Percentiles rank a stretch among this genome's conserved stretches.
phyloP scores from a whole-genome alignment of 2,113 vertebrate genomes.

The Calypte anna region DNA sequence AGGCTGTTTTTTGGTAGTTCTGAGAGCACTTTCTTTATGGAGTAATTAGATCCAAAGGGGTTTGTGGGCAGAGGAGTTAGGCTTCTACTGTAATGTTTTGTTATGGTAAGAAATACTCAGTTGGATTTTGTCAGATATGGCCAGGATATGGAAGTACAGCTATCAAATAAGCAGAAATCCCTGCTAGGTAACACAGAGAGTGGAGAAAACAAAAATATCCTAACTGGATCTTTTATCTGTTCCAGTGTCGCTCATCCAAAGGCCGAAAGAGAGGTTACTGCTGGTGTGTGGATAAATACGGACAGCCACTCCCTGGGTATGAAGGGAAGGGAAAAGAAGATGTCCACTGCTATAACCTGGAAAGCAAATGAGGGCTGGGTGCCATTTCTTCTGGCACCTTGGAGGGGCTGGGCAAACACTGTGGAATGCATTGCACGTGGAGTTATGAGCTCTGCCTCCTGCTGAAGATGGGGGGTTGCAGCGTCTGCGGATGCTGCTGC shows the following conservation, averaged over 20 bases:
- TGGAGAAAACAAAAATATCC: not conserved
- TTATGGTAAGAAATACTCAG: not conserved
- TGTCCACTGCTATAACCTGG: conserved; percentile 83
- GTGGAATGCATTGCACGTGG: not conserved
- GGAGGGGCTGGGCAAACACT: conserved; percentile 8
- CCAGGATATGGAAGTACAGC: not conserved
- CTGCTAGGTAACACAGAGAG: not conserved
- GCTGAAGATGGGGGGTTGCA: not conserved
- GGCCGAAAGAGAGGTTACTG: conserved; percentile 93
- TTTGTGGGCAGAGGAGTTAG: not conserved
- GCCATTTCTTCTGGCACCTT: conserved; percentile 35
- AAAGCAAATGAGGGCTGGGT: conserved; percentile 81
- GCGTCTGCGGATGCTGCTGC: not conserved
- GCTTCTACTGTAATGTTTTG: not conserved
- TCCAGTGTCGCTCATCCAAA: conserved; percentile 93
- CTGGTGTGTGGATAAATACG: conserved; percentile 97
- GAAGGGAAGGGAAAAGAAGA: conserved; percentile 84
- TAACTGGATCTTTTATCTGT: not conserved
- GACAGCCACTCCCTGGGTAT: conserved; percentile 87
- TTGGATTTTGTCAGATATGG: not conserved
- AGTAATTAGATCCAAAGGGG: not conserved
- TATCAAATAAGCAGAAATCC: not conserved
- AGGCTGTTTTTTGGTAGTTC: not conserved
- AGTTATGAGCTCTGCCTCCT: conserved; percentile 19
- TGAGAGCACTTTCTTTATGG: not conserved